phyloP scores from a whole-genome alignment of 2,113 vertebrate genomes.

The Tringa solitaria region DNA sequence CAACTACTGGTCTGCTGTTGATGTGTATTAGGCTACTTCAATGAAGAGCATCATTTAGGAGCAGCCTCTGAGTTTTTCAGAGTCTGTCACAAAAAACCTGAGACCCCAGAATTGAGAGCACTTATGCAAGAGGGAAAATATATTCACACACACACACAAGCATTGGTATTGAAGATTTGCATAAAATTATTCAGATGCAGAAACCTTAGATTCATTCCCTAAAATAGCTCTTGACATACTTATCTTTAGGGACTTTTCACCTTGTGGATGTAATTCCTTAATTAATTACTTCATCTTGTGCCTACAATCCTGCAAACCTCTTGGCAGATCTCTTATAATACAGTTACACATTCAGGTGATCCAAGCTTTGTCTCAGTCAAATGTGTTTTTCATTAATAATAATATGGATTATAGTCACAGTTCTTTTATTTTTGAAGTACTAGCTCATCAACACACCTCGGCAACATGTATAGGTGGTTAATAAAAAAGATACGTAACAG shows the following conservation, averaged over 20 bases:
- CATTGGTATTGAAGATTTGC: not conserved
- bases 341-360: constrained; percentile 1
- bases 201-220: not conserved
- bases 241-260: constrained; percentile 20
- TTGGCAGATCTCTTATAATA: not conserved
- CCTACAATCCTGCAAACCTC: constrained; percentile 12
- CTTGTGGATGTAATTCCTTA: constrained; percentile 33
- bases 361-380: not conserved
- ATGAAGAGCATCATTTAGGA: not conserved
- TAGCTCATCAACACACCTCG: not conserved
- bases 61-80: not conserved
- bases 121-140: not conserved
- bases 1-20: not conserved
- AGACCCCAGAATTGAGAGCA: not conserved
- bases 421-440: not conserved
- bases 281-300: constrained; percentile 33
- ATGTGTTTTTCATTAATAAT: not conserved
- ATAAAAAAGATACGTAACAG: not conserved
- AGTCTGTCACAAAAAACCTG: not conserved
- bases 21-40: not conserved
- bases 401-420: not conserved
- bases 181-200: not conserved
- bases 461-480: not conserved
- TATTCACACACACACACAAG: not conserved
- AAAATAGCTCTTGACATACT: not conserved